Base-by-base conservation (phyloP, 2,113 vertebrate species). In the Nipponia nippon region DNA sequence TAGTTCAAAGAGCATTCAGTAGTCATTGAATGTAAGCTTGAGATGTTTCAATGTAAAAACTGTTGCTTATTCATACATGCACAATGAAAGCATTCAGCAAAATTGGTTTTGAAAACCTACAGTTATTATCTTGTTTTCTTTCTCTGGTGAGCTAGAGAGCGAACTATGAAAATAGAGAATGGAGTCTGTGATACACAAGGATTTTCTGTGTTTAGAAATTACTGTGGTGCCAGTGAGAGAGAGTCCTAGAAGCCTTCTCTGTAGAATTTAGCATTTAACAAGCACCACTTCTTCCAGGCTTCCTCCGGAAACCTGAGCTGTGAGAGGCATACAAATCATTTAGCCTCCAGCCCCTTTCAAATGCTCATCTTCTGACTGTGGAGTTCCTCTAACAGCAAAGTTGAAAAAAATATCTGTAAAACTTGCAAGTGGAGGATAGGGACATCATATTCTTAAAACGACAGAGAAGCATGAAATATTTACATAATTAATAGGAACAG, bases 21-120 rank as follows among this genome's bases (percentile, higher is more conserved):
- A 69, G 87, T 55, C 1, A 8, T 17, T 5, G 52, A 65, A 61
- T 9, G 4, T 53, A 91, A 88, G 69, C 66, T 69, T 53, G 62
- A 67, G 34, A 61, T 7, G 9, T 77, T 85, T 90, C 76, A 61
- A 7, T 50, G 49, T 53, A 91, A 90, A 89, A 70, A 22, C 10
- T 56, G 3, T 36, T 69, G 49, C 34, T 78, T 75, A 82, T 94
- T 95, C 85, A 93, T 87, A 63, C 10, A 16, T 6, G 19, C 42
- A 95, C 91, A 96, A 93, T 89, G 80, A 89, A 63, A 16, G 50
- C 38, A 92, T 96, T 96, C 56, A 96, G 50, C 32, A 79, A 83
- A 72, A 81, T 6, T 32, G 4, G 12, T 76, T 59, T 77, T 87
- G 67, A 59, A 86, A 91, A 62, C 0, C 2, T 63, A n/a, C 21